phyloP scores from a whole-genome alignment of 1,140 invertebrate genomes.

The Vollenhovia emeryi region DNA sequence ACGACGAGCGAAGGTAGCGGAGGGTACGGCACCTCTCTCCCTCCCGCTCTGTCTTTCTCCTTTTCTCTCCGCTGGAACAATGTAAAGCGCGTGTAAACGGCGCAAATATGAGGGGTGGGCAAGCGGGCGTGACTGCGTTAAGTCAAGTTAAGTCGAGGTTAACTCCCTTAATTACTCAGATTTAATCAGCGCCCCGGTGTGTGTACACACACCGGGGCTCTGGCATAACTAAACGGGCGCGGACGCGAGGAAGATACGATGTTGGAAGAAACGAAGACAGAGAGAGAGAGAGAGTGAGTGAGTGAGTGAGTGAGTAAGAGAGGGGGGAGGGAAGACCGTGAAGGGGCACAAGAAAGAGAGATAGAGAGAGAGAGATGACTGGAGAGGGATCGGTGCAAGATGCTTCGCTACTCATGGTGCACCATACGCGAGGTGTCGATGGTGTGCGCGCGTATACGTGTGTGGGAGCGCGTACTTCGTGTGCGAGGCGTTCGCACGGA shows the following conservation, averaged over 20 bases:
- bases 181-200: slow-evolving; percentile 81
- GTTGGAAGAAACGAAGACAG: slow-evolving; percentile 43
- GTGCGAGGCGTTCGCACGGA: slow-evolving; percentile 59
- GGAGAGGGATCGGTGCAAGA: slow-evolving; percentile 13
- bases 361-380: slow-evolving; percentile 4
- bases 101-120: slow-evolving; percentile 83
- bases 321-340: not conserved
- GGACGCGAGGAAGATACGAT: slow-evolving; percentile 43
- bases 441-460: not conserved
- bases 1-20: slow-evolving; percentile 31
- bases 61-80: slow-evolving; percentile 64
- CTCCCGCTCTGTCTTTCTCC: not conserved
- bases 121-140: slow-evolving; percentile 85
- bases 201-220: slow-evolving; percentile 72
- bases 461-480: slow-evolving; percentile 2
- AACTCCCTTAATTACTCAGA: slow-evolving; percentile 85
- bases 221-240: slow-evolving; percentile 77
- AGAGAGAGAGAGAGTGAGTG: not conserved
- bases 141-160: slow-evolving; percentile 85
- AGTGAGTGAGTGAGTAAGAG: not conserved
- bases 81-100: slow-evolving; percentile 82
- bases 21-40: not conserved
- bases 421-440: slow-evolving; percentile 47
- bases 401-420: slow-evolving; percentile 50
- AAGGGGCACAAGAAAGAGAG: not conserved